Evolutionary conservation across 2,113 vertebrate genomes (phyloP).

Genomic region (Pelodiscus sinensis): DNA sequence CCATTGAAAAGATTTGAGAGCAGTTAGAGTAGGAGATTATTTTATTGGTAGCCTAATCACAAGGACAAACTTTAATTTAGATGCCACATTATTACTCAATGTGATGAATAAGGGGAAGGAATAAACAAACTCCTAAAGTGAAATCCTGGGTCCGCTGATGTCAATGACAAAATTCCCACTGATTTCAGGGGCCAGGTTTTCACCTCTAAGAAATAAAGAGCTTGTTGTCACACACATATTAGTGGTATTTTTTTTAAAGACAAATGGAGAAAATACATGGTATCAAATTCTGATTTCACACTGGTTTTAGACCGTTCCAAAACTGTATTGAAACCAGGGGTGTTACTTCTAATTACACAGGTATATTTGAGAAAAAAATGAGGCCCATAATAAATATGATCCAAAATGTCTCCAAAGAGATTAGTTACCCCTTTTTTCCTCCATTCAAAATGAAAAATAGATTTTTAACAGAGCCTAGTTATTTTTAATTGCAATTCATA

Average conservation of each 20-base stretch:
- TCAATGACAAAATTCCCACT: background rate
- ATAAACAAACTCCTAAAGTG: background rate
- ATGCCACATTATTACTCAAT: background rate
- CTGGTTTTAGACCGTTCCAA: constrained; percentile 3
- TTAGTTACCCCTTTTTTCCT: constrained; percentile 8
- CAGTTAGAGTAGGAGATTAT: background rate
- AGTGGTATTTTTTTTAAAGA: background rate
- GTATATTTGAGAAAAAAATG: constrained; percentile 7
- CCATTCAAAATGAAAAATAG: constrained; percentile 4
- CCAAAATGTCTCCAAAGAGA: constrained; percentile 12
- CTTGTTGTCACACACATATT: background rate
- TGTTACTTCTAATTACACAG: constrained; percentile 1
- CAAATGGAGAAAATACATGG: background rate
- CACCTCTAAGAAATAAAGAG: background rate
- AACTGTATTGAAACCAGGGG: constrained; percentile 1
- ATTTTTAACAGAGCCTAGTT: background rate
- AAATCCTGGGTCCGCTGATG: background rate
- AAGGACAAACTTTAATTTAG: background rate
- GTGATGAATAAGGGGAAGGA: background rate
- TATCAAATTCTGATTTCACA: background rate
- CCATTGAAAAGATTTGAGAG: background rate
- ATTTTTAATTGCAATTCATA: background rate
- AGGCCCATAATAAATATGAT: background rate
- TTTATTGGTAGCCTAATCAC: constrained; percentile 3
- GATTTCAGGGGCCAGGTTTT: background rate